Evolutionary conservation across 2,888 invertebrate genomes (phyloP).

Genomic region (Pyrochroa serraticornis): DNA sequence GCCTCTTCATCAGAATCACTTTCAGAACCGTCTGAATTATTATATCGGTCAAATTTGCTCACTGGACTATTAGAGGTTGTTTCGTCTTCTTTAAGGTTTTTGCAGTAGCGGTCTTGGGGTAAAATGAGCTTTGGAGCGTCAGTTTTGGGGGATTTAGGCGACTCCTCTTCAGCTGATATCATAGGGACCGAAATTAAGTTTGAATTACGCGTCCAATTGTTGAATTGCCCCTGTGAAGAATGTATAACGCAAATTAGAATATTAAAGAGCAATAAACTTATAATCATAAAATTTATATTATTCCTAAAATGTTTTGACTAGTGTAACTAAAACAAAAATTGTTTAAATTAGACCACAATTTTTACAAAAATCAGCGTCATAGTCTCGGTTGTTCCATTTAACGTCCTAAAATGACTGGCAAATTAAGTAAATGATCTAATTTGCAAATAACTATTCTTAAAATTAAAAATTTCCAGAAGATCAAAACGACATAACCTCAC

Average conservation of each 20-base stretch:
- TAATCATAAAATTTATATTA: background rate
- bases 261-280: background rate
- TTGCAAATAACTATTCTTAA: too few species aligned
- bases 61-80: conserved; percentile 26
- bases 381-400: too few species aligned
- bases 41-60: conserved; percentile 61
- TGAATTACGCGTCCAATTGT: conserved; percentile 51
- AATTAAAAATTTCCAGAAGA: too few species aligned
- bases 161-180: conserved; percentile 44
- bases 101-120: conserved; percentile 52
- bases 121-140: conserved; percentile 44
- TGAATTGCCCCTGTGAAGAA: conserved; percentile 46
- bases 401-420: too few species aligned
- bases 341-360: too few species aligned
- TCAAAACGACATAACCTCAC: too few species aligned
- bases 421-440: too few species aligned
- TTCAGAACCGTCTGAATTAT: conserved; percentile 58
- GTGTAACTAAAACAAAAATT: too few species aligned
- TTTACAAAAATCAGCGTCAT: too few species aligned
- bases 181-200: conserved; percentile 62
- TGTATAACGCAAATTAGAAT: background rate
- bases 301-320: background rate
- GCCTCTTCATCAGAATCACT: conserved; percentile 53
- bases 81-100: conserved; percentile 28
- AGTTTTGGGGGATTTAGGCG: conserved; percentile 3